Evolutionary conservation across 2,797 vertebrate species (phyloP), one percentile per base, ranked within the genome.

Genomic region (Gymnoscopelus microlampas): DNA sequence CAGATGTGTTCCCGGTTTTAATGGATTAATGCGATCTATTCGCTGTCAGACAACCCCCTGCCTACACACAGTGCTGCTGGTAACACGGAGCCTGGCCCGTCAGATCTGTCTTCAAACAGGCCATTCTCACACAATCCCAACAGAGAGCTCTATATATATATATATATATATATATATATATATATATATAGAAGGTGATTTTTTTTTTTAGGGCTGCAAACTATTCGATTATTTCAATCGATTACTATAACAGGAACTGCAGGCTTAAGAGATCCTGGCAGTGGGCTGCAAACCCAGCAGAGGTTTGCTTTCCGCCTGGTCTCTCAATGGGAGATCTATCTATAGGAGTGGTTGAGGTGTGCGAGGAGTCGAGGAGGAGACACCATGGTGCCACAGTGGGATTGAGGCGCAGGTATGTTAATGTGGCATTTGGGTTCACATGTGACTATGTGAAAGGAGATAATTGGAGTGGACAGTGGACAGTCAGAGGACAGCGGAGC

Each of bases 381-480:
- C 80, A 80, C 68, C 35, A 74, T 74, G 60, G 54, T 63, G 58
- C 68, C 35, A 74, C 77, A 62, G 54, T 63, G 58, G 82, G 77
- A 67, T 35, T 14, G 66, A 62, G 78, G 78, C 74, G 84, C 60
- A 71, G 74, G 80, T 19, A 19, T 19, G 19, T 19, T 19, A 93
- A 93, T 93, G 88, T 93, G 88, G 82, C 89, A 92, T 94, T 93
- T 93, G 84, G 87, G 80, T 78, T 80, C 57, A 83, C 73, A 85
- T 78, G 79, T 80, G 79, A 85, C 73, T n/a, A n/a, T 83, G 74
- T 86, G 88, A 86, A 87, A 73, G 77, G 73, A 89, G 76, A 83
- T 87, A 87, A 89, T 81, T 74, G 81, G 71, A 86, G 87, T 80
- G 75, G 87, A 88, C 87, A 86, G 80, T 39, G 82, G 77, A 82